phyloP scores from a whole-genome alignment of 2,113 vertebrate genomes.

The Rattus rattus region DNA sequence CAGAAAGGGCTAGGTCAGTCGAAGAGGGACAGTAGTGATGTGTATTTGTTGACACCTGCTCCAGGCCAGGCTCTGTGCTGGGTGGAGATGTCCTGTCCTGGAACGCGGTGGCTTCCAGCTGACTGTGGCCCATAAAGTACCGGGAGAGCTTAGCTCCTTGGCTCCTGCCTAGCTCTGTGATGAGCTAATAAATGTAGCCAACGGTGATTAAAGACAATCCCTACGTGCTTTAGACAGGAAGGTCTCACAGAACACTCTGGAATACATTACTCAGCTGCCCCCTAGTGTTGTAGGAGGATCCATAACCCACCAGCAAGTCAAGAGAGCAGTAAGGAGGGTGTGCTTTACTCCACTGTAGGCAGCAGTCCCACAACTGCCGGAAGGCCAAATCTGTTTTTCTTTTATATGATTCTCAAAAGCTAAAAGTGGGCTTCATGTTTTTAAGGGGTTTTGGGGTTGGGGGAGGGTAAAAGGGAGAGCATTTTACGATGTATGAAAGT shows the following conservation, averaged over 20 bases:
- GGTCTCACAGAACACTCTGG: conserved; percentile 28
- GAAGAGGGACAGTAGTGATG: not conserved
- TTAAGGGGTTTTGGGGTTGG: not conserved
- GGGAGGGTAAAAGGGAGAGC: not conserved
- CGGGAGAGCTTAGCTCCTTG: not conserved
- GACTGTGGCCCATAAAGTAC: not conserved
- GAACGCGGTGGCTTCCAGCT: not conserved
- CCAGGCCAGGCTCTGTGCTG: not conserved
- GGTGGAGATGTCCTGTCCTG: not conserved
- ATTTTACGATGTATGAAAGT: not conserved
- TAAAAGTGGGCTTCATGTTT: conserved; percentile 5
- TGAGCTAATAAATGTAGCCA: conserved; percentile 57
- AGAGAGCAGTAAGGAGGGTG: not conserved
- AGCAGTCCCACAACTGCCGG: not conserved
- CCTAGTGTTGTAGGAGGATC: conserved; percentile 60
- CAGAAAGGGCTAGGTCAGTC: not conserved
- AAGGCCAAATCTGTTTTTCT: not conserved
- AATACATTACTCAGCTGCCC: conserved; percentile 56
- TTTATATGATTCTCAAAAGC: not conserved
- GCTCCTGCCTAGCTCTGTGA: conserved; percentile 21
- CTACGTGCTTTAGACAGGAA: conserved; percentile 35
- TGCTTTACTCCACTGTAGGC: not conserved
- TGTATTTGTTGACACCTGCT: not conserved
- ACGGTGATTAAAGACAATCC: conserved; percentile 54
- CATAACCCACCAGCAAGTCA: not conserved